Percentiles rank a stretch among this genome's conserved stretches.
Conservation (phyloP, 2,888 invertebrate species). For the Leptopterna dolabrata region DNA sequence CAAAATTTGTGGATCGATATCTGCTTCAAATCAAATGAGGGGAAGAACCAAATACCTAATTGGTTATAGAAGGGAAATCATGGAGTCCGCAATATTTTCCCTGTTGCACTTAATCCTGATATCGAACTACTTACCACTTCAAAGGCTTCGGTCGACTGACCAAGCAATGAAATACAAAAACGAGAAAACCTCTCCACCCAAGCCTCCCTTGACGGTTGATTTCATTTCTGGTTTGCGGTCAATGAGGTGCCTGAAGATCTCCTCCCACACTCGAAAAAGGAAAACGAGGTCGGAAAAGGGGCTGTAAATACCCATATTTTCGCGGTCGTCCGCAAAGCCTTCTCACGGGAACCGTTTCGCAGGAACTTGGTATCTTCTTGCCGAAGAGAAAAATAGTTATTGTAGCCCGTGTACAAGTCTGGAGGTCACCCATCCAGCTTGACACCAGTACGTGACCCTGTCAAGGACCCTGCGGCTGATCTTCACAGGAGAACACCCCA, state of each 20-base stretch:
- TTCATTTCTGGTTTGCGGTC: not conserved
- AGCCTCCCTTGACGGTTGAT: not conserved
- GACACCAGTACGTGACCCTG: slow-evolving; percentile 44
- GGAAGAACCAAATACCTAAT: no score
- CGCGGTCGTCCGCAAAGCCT: not conserved
- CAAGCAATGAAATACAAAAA: not conserved
- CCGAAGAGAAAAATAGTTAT: not conserved
- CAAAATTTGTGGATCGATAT: no score
- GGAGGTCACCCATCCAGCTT: not conserved
- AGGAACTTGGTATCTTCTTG: not conserved
- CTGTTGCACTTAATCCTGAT: no score
- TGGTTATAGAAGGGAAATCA: no score
- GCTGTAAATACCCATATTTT: not conserved
- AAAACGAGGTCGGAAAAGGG: not conserved
- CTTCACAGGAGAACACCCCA: not conserved
- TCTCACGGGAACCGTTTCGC: not conserved
- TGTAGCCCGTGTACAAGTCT: not conserved
- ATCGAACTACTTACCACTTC: no score
- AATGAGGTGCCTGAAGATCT: not conserved
- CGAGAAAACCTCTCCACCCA: not conserved
- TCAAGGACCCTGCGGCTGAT: slow-evolving; percentile 40
- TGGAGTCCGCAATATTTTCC: no score
- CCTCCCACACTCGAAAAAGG: not conserved
- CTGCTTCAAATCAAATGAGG: no score
- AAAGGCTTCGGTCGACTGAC: not conserved